Percentiles rank a stretch among this genome's conserved stretches.
Conservation (phyloP, 2,888 invertebrate genomes). For the Criorhina ranunculi region DNA sequence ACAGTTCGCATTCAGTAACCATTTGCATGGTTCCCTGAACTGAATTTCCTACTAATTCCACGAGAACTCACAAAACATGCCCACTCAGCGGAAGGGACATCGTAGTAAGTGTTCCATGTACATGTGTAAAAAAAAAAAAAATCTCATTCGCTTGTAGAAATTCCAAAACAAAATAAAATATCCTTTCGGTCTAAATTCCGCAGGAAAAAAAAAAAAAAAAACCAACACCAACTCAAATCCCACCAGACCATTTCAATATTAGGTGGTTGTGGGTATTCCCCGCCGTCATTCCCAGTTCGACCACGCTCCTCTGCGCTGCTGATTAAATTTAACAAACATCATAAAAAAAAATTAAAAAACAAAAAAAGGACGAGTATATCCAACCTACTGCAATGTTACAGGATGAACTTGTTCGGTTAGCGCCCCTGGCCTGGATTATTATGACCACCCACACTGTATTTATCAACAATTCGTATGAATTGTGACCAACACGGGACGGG, state of each 20-base stretch:
- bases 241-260: constrained; percentile 44
- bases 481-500: constrained; percentile 38
- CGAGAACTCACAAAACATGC: constrained; percentile 57
- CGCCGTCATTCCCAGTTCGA: constrained; percentile 46
- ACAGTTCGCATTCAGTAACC: constrained; percentile 59
- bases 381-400: constrained; percentile 42
- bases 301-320: constrained; percentile 64
- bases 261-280: not conserved
- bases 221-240: constrained; percentile 17
- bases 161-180: constrained; percentile 55
- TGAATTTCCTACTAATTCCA: constrained; percentile 60
- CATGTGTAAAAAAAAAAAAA: constrained; percentile 1
- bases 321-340: constrained; percentile 72
- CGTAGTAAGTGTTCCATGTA: constrained; percentile 13
- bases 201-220: constrained; percentile 9
- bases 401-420: constrained; percentile 46
- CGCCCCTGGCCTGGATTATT: constrained; percentile 58
- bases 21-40: constrained; percentile 62
- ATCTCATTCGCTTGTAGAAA: constrained; percentile 17
- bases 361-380: constrained; percentile 32
- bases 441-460: constrained; percentile 43
- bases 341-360: constrained; percentile 47
- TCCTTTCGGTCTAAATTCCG: constrained; percentile 59
- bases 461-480: constrained; percentile 69
- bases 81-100: constrained; percentile 44